A percentile compares a stretch with the other conserved stretches of the same genome.
These are phyloP conservation scores for Marisa cornuarietis DNA, from an alignment of 1,140 invertebrate genomes.

Conservation along the genomic window DNA sequence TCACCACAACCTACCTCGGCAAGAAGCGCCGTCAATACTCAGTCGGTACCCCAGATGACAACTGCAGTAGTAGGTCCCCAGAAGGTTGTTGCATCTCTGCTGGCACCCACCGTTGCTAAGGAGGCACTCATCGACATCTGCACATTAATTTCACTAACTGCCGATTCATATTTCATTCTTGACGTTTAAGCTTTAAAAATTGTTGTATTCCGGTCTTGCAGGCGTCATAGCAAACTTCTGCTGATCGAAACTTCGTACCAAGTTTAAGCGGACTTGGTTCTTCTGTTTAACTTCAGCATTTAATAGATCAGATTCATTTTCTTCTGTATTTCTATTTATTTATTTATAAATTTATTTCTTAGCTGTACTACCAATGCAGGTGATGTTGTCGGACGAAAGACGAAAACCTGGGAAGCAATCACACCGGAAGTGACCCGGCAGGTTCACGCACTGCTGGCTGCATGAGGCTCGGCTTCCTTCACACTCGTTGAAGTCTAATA, in stretches of 20 bases:
- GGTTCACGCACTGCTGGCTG: conserved; percentile 84
- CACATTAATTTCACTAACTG: background rate
- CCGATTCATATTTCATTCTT: no score
- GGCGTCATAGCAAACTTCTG: no score
- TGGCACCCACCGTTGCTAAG: conserved; percentile 29
- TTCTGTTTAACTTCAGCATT: no score
- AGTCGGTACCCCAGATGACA: conserved; percentile 28
- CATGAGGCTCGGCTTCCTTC: conserved; percentile 70
- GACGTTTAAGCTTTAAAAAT: no score
- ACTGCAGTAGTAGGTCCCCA: conserved; percentile 26
- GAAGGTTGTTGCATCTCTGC: conserved; percentile 31
- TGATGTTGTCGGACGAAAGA: conserved; percentile 19
- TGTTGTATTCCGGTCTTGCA: no score
- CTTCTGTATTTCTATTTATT: no score
- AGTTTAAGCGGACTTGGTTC: no score
- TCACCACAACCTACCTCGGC: conserved; percentile 24
- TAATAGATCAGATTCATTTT: no score
- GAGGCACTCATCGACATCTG: conserved; percentile 39
- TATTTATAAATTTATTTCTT: no score
- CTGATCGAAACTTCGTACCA: no score
- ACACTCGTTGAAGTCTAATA: conserved; percentile 27
- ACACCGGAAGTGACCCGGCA: conserved; percentile 84
- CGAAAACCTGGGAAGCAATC: conserved; percentile 80
- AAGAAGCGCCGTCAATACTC: conserved; percentile 24
- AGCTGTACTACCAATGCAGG: conserved; percentile 24